A percentile compares a stretch with the other conserved stretches of the same genome.
Conservation (phyloP, 2,888 invertebrate genomes). For the Harpalus rufipes region DNA sequence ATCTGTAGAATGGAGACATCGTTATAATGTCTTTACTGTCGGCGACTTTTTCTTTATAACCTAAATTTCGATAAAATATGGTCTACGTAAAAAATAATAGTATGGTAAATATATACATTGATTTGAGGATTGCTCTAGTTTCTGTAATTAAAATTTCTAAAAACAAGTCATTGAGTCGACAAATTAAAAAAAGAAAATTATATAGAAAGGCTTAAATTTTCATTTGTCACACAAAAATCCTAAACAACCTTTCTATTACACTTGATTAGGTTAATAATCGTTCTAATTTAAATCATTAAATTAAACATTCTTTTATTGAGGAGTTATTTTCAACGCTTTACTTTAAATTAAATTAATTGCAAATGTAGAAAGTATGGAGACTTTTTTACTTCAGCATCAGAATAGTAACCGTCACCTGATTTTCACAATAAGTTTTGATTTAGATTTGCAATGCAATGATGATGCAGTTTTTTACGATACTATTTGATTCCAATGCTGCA, state of each 20-base stretch:
- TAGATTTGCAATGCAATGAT: no score
- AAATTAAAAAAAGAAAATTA: conserved; percentile 36
- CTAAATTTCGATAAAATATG: conserved; percentile 22
- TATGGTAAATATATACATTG: not conserved
- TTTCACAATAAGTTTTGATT: no score
- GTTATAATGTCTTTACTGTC: conserved; percentile 11
- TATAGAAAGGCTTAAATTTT: conserved; percentile 38
- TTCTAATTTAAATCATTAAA: conserved; percentile 31
- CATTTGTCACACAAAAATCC: conserved; percentile 18
- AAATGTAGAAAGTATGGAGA: not conserved
- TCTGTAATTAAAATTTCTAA: conserved; percentile 44
- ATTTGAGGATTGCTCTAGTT: conserved; percentile 40
- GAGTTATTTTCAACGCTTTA: not conserved
- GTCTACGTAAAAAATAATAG: conserved; percentile 6
- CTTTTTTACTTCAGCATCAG: not conserved
- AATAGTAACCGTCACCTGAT: no score
- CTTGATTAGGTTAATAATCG: conserved; percentile 33
- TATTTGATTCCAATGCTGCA: no score
- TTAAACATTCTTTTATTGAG: not conserved
- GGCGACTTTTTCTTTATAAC: conserved; percentile 40
- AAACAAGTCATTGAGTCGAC: conserved; percentile 35
- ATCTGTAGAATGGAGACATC: conserved; percentile 39
- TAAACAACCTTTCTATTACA: conserved; percentile 13
- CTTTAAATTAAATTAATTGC: not conserved
- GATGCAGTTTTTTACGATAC: no score